A percentile compares a stretch with the other conserved stretches of the same genome.
Evolutionary conservation across 2,113 vertebrate species (phyloP).

Genomic region (mouse (Mus musculus)): DNA sequence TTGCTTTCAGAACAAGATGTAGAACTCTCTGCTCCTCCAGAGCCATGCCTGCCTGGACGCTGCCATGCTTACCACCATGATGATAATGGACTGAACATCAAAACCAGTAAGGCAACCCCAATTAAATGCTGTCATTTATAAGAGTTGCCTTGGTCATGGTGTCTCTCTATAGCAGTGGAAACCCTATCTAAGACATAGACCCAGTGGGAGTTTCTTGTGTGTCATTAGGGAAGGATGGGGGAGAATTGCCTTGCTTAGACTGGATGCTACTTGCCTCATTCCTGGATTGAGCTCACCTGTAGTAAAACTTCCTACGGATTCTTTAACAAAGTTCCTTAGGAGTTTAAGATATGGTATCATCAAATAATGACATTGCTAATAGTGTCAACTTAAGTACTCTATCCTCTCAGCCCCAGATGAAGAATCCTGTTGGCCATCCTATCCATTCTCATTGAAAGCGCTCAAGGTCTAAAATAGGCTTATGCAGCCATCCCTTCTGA

Average conservation of each 20-base stretch:
- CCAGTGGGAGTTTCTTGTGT: neutral
- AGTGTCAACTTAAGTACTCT: neutral
- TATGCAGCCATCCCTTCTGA: neutral
- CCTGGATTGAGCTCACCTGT: neutral
- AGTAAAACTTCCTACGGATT: neutral
- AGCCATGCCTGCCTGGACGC: too few species aligned
- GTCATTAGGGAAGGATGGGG: neutral
- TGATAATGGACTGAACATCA: too few species aligned
- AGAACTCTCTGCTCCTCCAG: too few species aligned
- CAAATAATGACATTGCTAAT: neutral
- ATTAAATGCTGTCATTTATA: too few species aligned
- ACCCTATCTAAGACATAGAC: neutral
- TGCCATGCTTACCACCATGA: too few species aligned
- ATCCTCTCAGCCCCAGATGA: neutral
- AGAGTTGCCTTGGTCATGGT: too few species aligned
- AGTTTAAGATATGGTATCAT: slow-evolving; percentile 15
- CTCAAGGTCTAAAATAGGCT: neutral
- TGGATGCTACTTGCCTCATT: neutral
- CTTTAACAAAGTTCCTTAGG: slow-evolving; percentile 55
- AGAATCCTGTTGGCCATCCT: neutral
- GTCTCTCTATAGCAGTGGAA: too few species aligned
- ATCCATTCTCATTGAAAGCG: neutral
- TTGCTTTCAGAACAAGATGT: too few species aligned
- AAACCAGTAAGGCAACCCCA: too few species aligned
- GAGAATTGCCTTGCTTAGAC: slow-evolving; percentile 34